Percentiles rank a stretch among this genome's conserved stretches.
Conservation (phyloP, 2,113 vertebrate genomes). For the Cavia porcellus region DNA sequence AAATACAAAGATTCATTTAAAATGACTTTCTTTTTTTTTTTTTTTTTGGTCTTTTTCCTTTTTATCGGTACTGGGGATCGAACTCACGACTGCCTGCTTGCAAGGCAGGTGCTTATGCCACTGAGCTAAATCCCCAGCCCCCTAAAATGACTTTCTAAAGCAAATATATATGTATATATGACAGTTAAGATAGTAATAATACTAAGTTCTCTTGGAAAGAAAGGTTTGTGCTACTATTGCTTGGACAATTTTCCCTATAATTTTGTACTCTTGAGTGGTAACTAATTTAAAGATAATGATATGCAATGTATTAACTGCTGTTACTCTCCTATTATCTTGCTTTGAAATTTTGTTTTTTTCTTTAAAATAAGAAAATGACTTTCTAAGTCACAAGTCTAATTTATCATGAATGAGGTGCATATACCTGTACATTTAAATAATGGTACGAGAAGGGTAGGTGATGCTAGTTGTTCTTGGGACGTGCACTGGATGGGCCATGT, state of each 20-base stretch:
- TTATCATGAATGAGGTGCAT: background rate
- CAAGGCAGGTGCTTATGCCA: too few species aligned
- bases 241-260: background rate
- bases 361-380: background rate
- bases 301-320: background rate
- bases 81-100: too few species aligned
- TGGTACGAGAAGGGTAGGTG: background rate
- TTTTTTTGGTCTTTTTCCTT: too few species aligned
- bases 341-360: background rate
- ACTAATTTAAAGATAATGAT: background rate
- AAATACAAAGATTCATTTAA: background rate
- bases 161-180: too few species aligned
- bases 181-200: background rate
- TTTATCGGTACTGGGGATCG: too few species aligned
- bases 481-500: background rate
- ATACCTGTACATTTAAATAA: background rate
- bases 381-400: background rate
- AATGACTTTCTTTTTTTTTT: background rate
- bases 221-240: background rate
- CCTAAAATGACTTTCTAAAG: too few species aligned
- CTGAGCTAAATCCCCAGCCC: too few species aligned
- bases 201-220: background rate
- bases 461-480: background rate
- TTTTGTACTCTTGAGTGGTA: background rate
- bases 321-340: background rate